Evolutionary conservation across 2,113 vertebrate genomes (phyloP), one percentile per base, ranked within the genome.

Genomic region (Chaetodon trifascialis): DNA sequence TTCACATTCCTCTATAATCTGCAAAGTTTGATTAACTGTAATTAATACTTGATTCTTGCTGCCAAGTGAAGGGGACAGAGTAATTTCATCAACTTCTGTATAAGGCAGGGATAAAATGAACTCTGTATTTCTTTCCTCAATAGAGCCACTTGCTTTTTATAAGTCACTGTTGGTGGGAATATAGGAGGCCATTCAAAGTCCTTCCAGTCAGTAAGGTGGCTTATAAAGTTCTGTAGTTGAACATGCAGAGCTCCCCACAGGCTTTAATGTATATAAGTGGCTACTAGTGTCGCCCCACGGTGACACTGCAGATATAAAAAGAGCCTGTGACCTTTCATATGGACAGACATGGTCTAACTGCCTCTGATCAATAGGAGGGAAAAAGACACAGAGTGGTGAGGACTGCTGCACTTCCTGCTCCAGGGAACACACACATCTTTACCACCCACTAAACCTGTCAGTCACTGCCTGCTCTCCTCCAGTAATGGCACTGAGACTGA

Each of bases 21-120:
- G 83, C 79, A 88, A 76, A 73, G 83, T 88, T 91, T 87, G 83
- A 91, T 93, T 86, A 90, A 79, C 36, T 88, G 49, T 89, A 90
- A 93, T 92, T 92, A 93, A 91, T 91, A 90, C 74, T 77, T 83
- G 60, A 88, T 73, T 87, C 76, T 78, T 88, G 66, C 69, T 75
- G 87, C 87, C 83, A 89, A 90, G 79, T 59, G 76, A 82, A 87
- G 88, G 80, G 62, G 74, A 81, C 71, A 71, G 66, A 73, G 82
- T 89, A 74, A 88, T 91, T 93, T 84, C 79, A 87, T 90, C 80
- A 80, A 70, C 54, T 82, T 71, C 77, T 66, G 67, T 19, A 81
- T 42, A 47, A 51, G 64, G 44, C 63, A 34, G 47, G 51, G 55
- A 62, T 47, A 73, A 84, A 82, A 85, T 76, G 44, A 85, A 77